phyloP scores from a whole-genome alignment of 2,888 invertebrate genomes.

The Lamellibrachia satsuma region DNA sequence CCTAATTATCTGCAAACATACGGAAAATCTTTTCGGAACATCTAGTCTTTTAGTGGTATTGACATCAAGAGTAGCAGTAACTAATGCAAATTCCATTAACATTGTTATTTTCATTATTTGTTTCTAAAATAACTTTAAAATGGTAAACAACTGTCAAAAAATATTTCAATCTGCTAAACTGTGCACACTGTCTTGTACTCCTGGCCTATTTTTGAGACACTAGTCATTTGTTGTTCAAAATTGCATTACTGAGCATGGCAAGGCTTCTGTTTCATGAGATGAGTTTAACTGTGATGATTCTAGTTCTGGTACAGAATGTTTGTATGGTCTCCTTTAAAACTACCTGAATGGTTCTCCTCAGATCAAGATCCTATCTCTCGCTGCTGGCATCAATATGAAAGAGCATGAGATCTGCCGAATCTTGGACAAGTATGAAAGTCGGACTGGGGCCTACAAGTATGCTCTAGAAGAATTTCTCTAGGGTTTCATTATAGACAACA shows the following conservation, averaged over 20 bases:
- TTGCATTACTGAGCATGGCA: background rate
- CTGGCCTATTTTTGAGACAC: background rate
- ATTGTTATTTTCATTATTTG: too few relatives aligned
- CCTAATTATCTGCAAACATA: background rate
- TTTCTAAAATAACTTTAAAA: background rate
- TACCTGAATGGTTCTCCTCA: background rate
- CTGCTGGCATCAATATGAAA: background rate
- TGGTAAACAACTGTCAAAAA: background rate
- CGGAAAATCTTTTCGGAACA: background rate
- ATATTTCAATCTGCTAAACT: background rate
- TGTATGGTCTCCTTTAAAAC: background rate
- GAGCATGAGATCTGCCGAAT: background rate
- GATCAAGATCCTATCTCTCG: background rate
- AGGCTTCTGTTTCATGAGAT: background rate
- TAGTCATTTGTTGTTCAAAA: background rate
- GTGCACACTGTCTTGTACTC: background rate
- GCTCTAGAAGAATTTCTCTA: background rate
- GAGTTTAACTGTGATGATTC: background rate
- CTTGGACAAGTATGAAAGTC: background rate
- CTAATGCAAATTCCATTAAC: background rate
- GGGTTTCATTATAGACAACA: background rate
- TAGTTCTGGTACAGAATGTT: background rate
- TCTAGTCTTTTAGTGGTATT: background rate
- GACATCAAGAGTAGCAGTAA: background rate
- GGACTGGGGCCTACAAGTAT: background rate